Evolutionary conservation across 2,888 invertebrate genomes (phyloP), one percentile per base, ranked within the genome.

Genomic region (Frankliniella fusca): DNA sequence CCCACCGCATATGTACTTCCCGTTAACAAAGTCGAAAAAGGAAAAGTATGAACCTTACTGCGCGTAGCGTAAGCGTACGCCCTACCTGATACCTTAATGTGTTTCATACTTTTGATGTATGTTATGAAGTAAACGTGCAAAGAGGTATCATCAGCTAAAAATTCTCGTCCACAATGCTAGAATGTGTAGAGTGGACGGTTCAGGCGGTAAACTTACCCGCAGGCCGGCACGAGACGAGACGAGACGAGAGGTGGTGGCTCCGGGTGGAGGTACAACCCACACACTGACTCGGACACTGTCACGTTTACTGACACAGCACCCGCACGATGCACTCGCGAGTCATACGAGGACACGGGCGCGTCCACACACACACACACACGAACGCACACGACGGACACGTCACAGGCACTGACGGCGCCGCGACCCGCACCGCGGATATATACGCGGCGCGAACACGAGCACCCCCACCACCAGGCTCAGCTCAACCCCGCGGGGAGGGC

Each of bases 391-490:
- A 76, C 70, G 27, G 70, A 70, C 70, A 70, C 61, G 61, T 8
- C 70, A 76, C 70, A 27, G 12, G 38, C 23, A 76, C 70, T 76
- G 70, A 12, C 70, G 70, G 70, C 70, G 70, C 70, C 23, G 23
- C 23, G 70, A 76, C 70, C 70, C 70, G 70, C 70, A 76, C 70
- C 23, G 23, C 70, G 70, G 27, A 23, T 76, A 76, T 76, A 76
- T 76, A 76, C 70, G 70, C 70, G 23, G 70, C 70, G 15, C 15
- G 54, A 12, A 54, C 18, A 54, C 15, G 15, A 20, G 15, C 54
- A 15, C 12, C 54, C 54, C 54, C 54, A 54, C 54, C 54, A 20
- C 54, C 15, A 15, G 54, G 54, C 54, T 38, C 38, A 38, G 3
- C 38, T 5, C 38, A 2, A 38, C 38, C 38, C 38, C 38, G 38